Evolutionary conservation across 2,888 invertebrate genomes (phyloP).

Genomic region (Platycheirus albimanus): DNA sequence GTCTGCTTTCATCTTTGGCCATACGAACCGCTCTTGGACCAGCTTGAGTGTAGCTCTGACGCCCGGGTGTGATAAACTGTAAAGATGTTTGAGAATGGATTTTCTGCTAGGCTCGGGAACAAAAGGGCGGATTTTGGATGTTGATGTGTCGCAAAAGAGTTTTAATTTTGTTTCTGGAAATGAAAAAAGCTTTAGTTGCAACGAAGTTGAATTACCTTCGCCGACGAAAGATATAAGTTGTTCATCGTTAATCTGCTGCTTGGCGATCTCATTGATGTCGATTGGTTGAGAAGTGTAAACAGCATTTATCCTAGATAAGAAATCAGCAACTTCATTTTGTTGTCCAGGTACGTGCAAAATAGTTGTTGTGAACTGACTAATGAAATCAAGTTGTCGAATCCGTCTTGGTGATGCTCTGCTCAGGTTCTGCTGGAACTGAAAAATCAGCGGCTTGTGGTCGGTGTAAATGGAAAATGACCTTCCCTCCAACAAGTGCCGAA

Average conservation of each 20-base stretch:
- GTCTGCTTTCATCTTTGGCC: slow-evolving; percentile 49
- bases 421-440: slow-evolving; percentile 75
- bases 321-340: slow-evolving; percentile 45
- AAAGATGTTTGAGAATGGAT: slow-evolving; percentile 19
- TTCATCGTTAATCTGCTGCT: slow-evolving; percentile 4
- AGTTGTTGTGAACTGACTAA: slow-evolving; percentile 28
- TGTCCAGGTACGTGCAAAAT: slow-evolving; percentile 25
- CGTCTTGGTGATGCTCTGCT: slow-evolving; percentile 17
- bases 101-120: slow-evolving; percentile 18
- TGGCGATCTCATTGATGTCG: slow-evolving; percentile 15
- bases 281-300: slow-evolving; percentile 17
- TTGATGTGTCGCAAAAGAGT: slow-evolving; percentile 33
- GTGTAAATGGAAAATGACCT: too few species aligned
- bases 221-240: slow-evolving; percentile 10
- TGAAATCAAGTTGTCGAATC: slow-evolving; percentile 21
- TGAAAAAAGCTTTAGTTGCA: slow-evolving; percentile 23
- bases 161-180: slow-evolving; percentile 34
- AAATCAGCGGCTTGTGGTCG: slow-evolving; percentile 80
- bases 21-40: slow-evolving; percentile 38
- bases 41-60: slow-evolving; percentile 26
- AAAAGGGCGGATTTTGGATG: slow-evolving; percentile 21
- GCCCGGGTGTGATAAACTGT: slow-evolving; percentile 44
- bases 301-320: slow-evolving; percentile 32
- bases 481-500: slow-evolving; percentile 80
- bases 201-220: slow-evolving; percentile 28